Base-by-base conservation (phyloP, 2,113 vertebrate species). In the Rallus limicola region DNA sequence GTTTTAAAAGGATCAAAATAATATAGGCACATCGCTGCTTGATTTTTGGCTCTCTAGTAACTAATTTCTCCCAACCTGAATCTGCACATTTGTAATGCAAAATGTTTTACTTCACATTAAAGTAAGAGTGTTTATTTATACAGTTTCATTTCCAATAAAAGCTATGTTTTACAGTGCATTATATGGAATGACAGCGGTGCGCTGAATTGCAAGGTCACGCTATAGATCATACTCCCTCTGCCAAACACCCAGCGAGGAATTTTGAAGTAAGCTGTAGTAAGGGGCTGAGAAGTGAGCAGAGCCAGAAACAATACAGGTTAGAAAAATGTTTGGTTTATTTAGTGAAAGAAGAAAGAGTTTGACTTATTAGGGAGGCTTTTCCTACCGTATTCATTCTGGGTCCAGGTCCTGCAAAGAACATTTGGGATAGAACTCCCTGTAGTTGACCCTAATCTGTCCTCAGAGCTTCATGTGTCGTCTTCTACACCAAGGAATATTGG, bases 241-340 rank as follows among this genome's bases (percentile, higher is more conserved):
- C 97, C 95, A 97, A 95, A 94, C 74, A 94, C 85, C 95, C 94
- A 92, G 91, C 13, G 55, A 96, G 89, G 96, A 97, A 94, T 96
- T 96, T 95, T 94, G 95, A 93, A 97, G 71, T 92, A 93, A 93
- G 94, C 83, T 68, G 31, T 86, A 96, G 83, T 83, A 96, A 94
- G 87, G 93, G 87, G 55, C 82, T 96, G 88, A 89, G 89, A 16
- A 2, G 42, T 63, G 71, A 96, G 85, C 11, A 4, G 95, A 96
- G 97, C 95, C 97, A 97, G 97, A 95, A 97, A 97, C 96, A 97
- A 96, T 96, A 97, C 82, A 95, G 79, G 94, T 97, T 97, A 97
- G 93, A 96, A 97, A 97, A 97, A 97, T 97, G 87, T 95, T 97
- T 97, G 92, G 12, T 97, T 97, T 97, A 95, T 83, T 97, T 93